Percentiles rank a stretch among this genome's conserved stretches.
Conservation (phyloP, 2,888 invertebrate genomes). For the Cephus pygmeus region DNA sequence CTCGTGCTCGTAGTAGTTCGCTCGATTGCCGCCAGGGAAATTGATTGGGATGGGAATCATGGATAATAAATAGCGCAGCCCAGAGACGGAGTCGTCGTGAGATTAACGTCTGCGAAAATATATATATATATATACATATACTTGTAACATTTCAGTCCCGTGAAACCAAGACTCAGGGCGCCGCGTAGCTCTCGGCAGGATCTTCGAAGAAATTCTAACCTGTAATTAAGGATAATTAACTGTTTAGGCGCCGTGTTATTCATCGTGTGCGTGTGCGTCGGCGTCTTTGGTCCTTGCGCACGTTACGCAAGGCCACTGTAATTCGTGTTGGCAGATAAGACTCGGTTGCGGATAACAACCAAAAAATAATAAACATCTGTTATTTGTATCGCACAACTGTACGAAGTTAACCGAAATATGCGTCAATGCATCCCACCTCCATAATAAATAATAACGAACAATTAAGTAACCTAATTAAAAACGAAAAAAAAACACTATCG, state of each 20-base stretch:
- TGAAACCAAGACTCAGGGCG: neutral
- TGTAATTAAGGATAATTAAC: slow-evolving; percentile 24
- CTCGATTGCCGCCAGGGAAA: no score
- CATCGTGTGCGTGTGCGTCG: slow-evolving; percentile 7
- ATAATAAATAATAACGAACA: no score
- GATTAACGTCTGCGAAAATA: neutral
- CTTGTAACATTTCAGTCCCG: no score
- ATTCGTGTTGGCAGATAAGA: neutral
- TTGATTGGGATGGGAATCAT: neutral
- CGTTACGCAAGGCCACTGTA: neutral
- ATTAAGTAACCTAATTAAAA: no score
- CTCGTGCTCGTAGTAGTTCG: no score
- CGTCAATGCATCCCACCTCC: no score
- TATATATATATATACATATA: no score
- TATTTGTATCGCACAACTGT: no score
- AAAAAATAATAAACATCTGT: no score
- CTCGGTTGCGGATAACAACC: slow-evolving; percentile 1
- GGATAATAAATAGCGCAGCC: neutral
- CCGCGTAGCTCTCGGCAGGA: neutral
- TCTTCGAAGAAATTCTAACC: slow-evolving; percentile 14
- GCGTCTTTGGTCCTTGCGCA: slow-evolving; percentile 12
- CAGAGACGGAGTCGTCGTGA: neutral
- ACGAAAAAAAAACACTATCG: no score
- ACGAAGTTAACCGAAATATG: no score
- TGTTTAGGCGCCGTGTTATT: slow-evolving; percentile 23